Conservation (phyloP, 2,888 invertebrate genomes). For the Athalia circularis region DNA sequence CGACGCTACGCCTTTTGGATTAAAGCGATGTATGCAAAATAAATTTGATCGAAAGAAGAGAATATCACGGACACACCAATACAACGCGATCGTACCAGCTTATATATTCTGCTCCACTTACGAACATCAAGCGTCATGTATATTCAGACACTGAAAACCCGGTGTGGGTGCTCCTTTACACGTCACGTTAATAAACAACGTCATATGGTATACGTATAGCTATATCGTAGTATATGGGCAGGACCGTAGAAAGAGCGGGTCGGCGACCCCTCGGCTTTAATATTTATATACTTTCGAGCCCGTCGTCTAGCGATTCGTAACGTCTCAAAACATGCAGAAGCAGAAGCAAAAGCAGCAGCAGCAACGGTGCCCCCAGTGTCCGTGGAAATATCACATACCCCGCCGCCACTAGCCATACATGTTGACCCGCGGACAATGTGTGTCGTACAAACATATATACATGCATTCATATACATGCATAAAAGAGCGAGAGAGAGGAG, state of each 20-base stretch:
- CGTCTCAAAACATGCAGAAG: background rate
- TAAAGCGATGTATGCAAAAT: too few relatives aligned
- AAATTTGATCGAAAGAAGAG: background rate
- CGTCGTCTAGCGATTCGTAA: background rate
- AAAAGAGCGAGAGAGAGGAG: too few relatives aligned
- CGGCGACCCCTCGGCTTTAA: slow-evolving; percentile 27
- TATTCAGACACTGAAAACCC: background rate
- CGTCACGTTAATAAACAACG: slow-evolving; percentile 38
- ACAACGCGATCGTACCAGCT: background rate
- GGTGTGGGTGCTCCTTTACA: slow-evolving; percentile 38
- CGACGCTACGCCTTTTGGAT: too few relatives aligned
- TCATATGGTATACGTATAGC: background rate
- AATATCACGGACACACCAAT: background rate
- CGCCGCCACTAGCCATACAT: too few relatives aligned
- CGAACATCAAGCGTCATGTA: too few relatives aligned
- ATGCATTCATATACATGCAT: too few relatives aligned
- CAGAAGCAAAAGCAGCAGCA: too few relatives aligned
- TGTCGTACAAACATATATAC: too few relatives aligned
- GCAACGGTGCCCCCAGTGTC: too few relatives aligned
- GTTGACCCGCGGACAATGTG: too few relatives aligned
- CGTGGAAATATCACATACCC: too few relatives aligned
- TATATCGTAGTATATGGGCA: slow-evolving; percentile 34
- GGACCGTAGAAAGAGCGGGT: slow-evolving; percentile 40
- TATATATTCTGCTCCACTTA: slow-evolving; percentile 20
- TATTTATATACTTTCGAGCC: slow-evolving; percentile 38